Evolutionary conservation across 2,113 vertebrate species (phyloP), one percentile per base, ranked within the genome.

Genomic region (Sceloporus tristichus): DNA sequence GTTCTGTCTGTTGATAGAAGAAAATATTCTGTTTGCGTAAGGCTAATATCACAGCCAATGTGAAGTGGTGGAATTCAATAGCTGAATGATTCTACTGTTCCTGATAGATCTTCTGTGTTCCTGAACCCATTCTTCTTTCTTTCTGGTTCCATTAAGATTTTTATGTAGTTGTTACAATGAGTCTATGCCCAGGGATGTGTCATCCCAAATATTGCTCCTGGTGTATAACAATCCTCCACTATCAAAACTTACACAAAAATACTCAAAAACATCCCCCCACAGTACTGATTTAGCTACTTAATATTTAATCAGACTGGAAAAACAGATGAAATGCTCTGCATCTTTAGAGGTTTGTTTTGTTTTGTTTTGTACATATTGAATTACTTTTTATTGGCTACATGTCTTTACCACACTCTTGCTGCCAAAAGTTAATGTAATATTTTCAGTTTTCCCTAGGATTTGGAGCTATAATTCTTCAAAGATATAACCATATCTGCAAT

Each of bases 401-500:
- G 81, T 87, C 89, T 87, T 84, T 54, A 68, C 68, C 13, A 70
- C 48, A 10, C n/a, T 16, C 78, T 10, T 92, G 42, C 11, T 0
- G 1, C 1, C 0, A 84, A 82, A 93, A 91, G 86, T 62, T 83
- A 90, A 86, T 6, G 86, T 88, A 54, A 84, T 16, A 70, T 84
- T 92, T 93, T 92, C 87, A 90, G 84, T 92, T 94, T 90, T 87
- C 73, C 70, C 78, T 87, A 90, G 90, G 91, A 86, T 91, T 54
- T 91, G 85, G 48, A 91, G 90, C 91, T 92, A 81, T 91, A 93
- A 82, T 90, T 94, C 80, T 93, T 93, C 89, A 91, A 89, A 85
- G 88, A 87, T 82, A 90, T 93, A 83, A 92, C 89, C 85, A 93
- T 92, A 91, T 0, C 85, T 94, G 92, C 91, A 3, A 0, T 82